Conservation (phyloP, 2,113 vertebrate genomes). For the Pachycephala philippinensis region DNA sequence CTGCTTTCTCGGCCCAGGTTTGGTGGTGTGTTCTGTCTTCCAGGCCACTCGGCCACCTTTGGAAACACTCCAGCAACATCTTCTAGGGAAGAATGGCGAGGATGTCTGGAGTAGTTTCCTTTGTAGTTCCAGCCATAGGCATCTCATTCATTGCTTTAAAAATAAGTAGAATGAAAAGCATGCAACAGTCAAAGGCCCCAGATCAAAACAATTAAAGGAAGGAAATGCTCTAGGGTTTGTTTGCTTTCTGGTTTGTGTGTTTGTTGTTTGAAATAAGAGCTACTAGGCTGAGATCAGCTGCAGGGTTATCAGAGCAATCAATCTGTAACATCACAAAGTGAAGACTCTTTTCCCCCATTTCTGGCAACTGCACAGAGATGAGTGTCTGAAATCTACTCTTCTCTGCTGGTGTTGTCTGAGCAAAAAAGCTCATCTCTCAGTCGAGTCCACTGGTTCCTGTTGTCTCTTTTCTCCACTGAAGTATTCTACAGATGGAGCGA, state of each 20-base stretch:
- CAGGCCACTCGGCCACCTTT: neutral
- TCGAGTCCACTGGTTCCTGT: neutral
- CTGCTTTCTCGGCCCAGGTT: neutral
- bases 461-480: neutral
- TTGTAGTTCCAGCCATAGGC: neutral
- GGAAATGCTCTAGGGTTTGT: neutral
- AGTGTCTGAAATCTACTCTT: neutral
- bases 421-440: neutral
- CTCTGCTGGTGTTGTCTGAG: neutral
- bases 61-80: neutral
- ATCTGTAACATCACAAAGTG: neutral
- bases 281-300: neutral
- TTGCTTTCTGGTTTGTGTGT: neutral
- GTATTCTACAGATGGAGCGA: neutral
- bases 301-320: neutral
- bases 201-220: neutral
- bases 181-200: neutral
- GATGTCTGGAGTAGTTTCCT: neutral
- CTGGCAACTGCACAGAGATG: neutral
- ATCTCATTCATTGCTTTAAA: neutral
- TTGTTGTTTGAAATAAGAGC: constrained; percentile 18
- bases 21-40: neutral
- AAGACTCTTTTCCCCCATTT: neutral
- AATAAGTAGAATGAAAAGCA: neutral
- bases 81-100: neutral